These are phyloP conservation scores for Dinocampus coccinellae DNA, from an alignment of 2,888 invertebrate genomes.

Conservation along the genomic window DNA sequence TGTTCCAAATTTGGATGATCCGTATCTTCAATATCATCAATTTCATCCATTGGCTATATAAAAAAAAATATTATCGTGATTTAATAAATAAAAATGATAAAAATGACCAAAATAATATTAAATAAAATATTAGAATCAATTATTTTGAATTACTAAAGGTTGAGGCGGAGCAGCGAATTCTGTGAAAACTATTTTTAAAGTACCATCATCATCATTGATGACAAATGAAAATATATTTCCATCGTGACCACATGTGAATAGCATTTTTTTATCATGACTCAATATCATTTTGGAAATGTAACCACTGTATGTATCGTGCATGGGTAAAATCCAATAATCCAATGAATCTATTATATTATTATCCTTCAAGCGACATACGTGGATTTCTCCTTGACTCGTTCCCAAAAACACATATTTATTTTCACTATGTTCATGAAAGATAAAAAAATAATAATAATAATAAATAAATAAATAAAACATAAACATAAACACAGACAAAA, in stretches of 20 bases:
- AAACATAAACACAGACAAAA: too few species aligned
- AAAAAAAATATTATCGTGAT: not conserved
- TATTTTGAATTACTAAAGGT: slow-evolving; percentile 37
- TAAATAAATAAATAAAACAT: not conserved
- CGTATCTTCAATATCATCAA: slow-evolving; percentile 67
- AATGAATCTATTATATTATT: slow-evolving; percentile 72
- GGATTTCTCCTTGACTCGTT: slow-evolving; percentile 74
- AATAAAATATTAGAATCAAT: not conserved
- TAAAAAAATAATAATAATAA: not conserved
- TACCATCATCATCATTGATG: slow-evolving; percentile 53
- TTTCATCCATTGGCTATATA: slow-evolving; percentile 39
- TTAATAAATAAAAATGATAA: not conserved
- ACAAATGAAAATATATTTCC: slow-evolving; percentile 82
- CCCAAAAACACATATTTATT: slow-evolving; percentile 74
- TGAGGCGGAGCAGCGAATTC: slow-evolving; percentile 11
- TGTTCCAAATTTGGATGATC: slow-evolving; percentile 75
- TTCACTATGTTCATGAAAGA: slow-evolving; percentile 41
- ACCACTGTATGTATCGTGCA: slow-evolving; percentile 83
- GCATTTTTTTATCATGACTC: slow-evolving; percentile 73
- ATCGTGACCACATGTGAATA: slow-evolving; percentile 79
- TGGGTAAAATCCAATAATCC: slow-evolving; percentile 78
- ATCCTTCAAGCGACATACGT: slow-evolving; percentile 71
- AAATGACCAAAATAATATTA: not conserved
- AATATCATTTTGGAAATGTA: slow-evolving; percentile 76
- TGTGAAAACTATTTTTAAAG: slow-evolving; percentile 38